A percentile compares a stretch with the other conserved stretches of the same genome.
These are phyloP conservation scores for Anastrepha ludens DNA, from an alignment of 1,140 invertebrate species.

Conservation along the genomic window DNA sequence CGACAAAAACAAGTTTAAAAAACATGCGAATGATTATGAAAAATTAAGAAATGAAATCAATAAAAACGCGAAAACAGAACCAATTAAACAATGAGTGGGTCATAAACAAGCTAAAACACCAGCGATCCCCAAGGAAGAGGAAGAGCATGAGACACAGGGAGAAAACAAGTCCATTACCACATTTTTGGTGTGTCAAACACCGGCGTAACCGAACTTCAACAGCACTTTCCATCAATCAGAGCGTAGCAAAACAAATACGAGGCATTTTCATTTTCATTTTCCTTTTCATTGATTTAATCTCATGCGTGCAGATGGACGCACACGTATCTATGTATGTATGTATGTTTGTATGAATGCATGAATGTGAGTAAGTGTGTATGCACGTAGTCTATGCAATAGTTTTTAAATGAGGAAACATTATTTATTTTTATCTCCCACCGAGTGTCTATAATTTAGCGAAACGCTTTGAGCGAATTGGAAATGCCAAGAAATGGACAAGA, in stretches of 20 bases:
- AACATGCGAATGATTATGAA: not conserved
- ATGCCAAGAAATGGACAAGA: slow-evolving; percentile 3
- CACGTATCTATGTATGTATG: not conserved
- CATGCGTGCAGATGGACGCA: too few species aligned
- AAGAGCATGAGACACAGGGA: not conserved
- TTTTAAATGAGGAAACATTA: slow-evolving; percentile 37
- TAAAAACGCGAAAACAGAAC: not conserved
- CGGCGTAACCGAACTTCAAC: not conserved
- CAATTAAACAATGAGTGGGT: slow-evolving; percentile 11
- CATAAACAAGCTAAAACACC: slow-evolving; percentile 2
- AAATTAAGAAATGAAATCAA: not conserved
- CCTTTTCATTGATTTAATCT: slow-evolving; percentile 19
- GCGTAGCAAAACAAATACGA: not conserved
- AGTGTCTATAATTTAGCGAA: slow-evolving; percentile 28
- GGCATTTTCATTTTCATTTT: slow-evolving; percentile 27
- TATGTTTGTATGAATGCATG: not conserved
- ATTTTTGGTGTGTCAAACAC: slow-evolving; percentile 8
- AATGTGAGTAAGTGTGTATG: not conserved
- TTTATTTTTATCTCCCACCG: slow-evolving; percentile 41
- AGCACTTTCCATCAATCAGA: not conserved
- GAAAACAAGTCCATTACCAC: not conserved
- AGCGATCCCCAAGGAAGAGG: not conserved
- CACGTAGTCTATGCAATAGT: not conserved
- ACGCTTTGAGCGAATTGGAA: slow-evolving; percentile 7
- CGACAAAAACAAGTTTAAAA: not conserved